A percentile compares a stretch with the other conserved stretches of the same genome.
Conservation (phyloP, 2,797 vertebrate species). For the Malurus splendens region DNA sequence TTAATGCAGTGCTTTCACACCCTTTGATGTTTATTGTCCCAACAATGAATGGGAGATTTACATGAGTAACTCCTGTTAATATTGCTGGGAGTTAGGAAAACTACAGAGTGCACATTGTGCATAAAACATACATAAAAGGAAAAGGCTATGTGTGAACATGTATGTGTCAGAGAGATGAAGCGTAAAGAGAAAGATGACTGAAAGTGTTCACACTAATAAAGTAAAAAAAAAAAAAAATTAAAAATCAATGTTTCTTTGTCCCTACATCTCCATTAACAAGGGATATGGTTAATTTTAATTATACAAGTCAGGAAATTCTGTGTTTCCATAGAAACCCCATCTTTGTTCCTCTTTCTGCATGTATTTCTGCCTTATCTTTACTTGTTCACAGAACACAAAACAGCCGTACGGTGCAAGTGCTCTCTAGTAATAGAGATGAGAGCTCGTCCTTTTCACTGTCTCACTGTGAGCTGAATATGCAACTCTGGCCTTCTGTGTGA, state of each 20-base stretch:
- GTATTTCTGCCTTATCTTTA: slow-evolving; percentile 11
- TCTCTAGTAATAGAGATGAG: not conserved
- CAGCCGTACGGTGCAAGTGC: not conserved
- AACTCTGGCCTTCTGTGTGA: not conserved
- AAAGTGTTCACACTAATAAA: not conserved
- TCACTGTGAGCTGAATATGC: not conserved
- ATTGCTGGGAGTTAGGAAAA: slow-evolving; percentile 1
- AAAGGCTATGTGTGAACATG: not conserved
- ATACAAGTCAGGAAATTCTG: slow-evolving; percentile 27
- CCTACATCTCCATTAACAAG: slow-evolving; percentile 4
- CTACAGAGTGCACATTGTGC: not conserved
- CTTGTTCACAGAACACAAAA: not conserved
- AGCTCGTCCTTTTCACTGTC: not conserved
- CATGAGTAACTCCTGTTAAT: not conserved
- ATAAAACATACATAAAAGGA: not conserved
- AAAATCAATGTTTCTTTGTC: not conserved
- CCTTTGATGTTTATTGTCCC: slow-evolving; percentile 1
- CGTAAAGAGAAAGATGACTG: not conserved
- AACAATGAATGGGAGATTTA: not conserved
- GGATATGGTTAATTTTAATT: slow-evolving; percentile 46
- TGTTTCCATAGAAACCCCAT: slow-evolving; percentile 59
- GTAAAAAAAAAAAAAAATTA: not conserved
- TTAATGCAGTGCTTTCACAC: slow-evolving; percentile 8
- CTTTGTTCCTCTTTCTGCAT: not conserved
- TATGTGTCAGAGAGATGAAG: not conserved